phyloP scores from a whole-genome alignment of 2,888 invertebrate genomes.

The Caenorhabditis sp. region DNA sequence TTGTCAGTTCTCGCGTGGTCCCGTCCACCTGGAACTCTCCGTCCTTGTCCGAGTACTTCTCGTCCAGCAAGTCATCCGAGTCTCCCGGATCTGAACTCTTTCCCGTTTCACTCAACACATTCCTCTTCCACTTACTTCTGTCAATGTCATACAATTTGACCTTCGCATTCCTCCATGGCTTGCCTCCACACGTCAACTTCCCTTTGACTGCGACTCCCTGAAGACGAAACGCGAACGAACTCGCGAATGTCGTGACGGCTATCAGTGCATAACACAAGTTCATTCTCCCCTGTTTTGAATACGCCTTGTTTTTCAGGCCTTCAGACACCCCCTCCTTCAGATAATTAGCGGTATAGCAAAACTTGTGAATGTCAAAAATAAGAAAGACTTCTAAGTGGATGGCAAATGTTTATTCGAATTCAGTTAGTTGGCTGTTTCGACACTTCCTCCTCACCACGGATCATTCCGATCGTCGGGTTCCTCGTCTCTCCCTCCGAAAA shows the following conservation, averaged over 20 bases:
- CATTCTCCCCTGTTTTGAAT: slow-evolving; percentile 9
- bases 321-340: not conserved
- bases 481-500: slow-evolving; percentile 37
- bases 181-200: slow-evolving; percentile 64
- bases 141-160: slow-evolving; percentile 73
- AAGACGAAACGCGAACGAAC: slow-evolving; percentile 53
- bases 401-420: slow-evolving; percentile 7
- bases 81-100: slow-evolving; percentile 69
- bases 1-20: slow-evolving; percentile 70
- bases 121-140: slow-evolving; percentile 61
- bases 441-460: slow-evolving; percentile 47
- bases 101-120: not conserved
- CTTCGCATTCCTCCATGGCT: slow-evolving; percentile 69
- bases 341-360: not conserved
- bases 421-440: no score
- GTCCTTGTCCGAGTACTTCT: slow-evolving; percentile 69
- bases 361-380: not conserved
- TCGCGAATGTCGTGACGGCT: not conserved
- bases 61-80: slow-evolving; percentile 71
- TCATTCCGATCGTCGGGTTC: slow-evolving; percentile 61
- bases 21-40: slow-evolving; percentile 67
- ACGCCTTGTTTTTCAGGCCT: not conserved
- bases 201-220: slow-evolving; percentile 75
- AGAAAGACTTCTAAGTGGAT: not conserved
- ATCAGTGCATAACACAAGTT: slow-evolving; percentile 15